A percentile compares a stretch with the other conserved stretches of the same genome.
Evolutionary conservation across 2,113 vertebrate species (phyloP).

Genomic region (Taxidea taxus): DNA sequence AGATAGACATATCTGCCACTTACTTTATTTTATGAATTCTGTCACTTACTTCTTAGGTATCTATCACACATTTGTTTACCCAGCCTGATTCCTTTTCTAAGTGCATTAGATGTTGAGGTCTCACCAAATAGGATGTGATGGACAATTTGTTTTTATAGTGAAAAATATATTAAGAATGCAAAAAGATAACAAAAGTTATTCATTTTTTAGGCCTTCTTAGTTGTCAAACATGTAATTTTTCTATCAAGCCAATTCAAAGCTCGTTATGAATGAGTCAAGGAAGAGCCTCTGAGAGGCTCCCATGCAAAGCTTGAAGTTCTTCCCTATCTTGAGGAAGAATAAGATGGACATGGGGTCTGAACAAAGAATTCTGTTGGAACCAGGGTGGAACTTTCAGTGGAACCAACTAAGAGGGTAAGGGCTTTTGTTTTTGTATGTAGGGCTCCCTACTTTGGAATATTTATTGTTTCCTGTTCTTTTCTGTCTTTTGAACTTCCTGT

Average conservation of each 20-base stretch:
- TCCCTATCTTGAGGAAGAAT: neutral
- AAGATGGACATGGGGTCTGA: neutral
- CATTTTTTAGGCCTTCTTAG: neutral
- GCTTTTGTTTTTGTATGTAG: neutral
- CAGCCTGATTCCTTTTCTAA: neutral
- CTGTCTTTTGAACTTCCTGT: neutral
- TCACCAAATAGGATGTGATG: neutral
- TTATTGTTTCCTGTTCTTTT: neutral
- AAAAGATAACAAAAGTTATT: neutral
- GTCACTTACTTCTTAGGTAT: neutral
- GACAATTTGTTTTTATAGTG: neutral
- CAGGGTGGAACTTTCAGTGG: neutral
- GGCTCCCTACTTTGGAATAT: neutral
- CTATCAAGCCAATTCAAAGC: neutral
- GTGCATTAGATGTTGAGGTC: neutral
- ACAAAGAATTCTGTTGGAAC: neutral
- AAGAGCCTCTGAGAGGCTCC: neutral
- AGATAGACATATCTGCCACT: neutral
- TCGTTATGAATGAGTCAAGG: neutral
- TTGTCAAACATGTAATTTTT: neutral
- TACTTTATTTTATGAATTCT: neutral
- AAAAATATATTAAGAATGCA: neutral
- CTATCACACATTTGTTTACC: neutral
- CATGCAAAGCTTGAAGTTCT: neutral
- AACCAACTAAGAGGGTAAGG: neutral